phyloP scores from a whole-genome alignment of 2,797 vertebrate species.

The Mormyrus hasselquistii region DNA sequence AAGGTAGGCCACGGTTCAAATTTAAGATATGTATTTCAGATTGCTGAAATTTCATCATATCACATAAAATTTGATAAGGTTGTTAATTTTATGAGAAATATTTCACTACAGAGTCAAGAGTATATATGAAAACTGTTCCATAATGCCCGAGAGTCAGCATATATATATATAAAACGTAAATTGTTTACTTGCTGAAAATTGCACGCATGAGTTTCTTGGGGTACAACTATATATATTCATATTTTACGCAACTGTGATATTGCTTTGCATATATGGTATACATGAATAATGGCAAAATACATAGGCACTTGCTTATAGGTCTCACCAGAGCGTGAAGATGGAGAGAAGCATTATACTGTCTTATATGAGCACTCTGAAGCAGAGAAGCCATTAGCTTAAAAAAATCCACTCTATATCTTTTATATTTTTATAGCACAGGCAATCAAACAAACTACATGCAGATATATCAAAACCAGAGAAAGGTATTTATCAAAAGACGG shows the following conservation, averaged over 20 bases:
- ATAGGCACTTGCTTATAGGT: conserved; percentile 15
- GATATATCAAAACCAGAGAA: conserved; percentile 20
- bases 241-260: conserved; percentile 30
- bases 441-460: conserved; percentile 30
- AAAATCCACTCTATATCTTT: conserved; percentile 42
- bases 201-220: neutral
- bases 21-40: neutral
- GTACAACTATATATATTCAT: neutral
- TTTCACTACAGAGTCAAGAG: neutral
- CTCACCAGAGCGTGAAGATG: conserved; percentile 16
- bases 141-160: neutral
- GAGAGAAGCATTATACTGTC: conserved; percentile 28
- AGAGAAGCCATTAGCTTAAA: conserved; percentile 31
- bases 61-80: neutral
- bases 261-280: conserved; percentile 30
- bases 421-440: conserved; percentile 23
- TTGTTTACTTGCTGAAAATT: neutral
- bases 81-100: neutral
- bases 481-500: neutral
- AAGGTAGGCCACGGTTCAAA: neutral
- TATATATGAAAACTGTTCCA: neutral
- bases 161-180: neutral
- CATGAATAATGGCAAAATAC: conserved; percentile 27
- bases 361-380: conserved; percentile 34
- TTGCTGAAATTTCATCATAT: neutral